phyloP scores from a whole-genome alignment of 2,113 vertebrate species.

The Corythaeola cristata region DNA sequence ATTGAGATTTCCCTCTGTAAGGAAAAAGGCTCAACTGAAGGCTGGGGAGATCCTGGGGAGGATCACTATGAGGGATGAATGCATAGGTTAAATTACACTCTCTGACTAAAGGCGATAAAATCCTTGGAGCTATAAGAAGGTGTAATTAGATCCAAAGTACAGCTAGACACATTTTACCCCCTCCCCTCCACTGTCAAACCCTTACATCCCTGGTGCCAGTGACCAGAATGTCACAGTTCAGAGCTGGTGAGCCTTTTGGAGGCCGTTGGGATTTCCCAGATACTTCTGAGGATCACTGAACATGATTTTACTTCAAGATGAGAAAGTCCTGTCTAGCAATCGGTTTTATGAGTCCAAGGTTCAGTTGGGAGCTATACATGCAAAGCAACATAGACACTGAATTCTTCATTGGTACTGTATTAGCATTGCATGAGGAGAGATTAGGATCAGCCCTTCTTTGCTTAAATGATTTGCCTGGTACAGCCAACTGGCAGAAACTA shows the following conservation, averaged over 20 bases:
- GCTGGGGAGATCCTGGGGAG: background rate
- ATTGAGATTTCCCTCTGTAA: background rate
- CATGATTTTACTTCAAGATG: background rate
- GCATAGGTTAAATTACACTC: slow-evolving; percentile 41
- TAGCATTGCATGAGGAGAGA: slow-evolving; percentile 55
- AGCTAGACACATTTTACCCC: background rate
- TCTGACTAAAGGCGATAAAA: slow-evolving; percentile 63
- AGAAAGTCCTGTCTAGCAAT: background rate
- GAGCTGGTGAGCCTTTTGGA: background rate
- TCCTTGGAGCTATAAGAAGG: slow-evolving; percentile 32
- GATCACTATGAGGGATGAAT: background rate
- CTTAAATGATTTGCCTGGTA: slow-evolving; percentile 60
- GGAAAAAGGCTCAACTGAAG: background rate
- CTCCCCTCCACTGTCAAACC: background rate
- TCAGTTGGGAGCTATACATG: background rate
- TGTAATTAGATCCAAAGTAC: slow-evolving; percentile 57
- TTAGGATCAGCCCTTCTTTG: slow-evolving; percentile 62
- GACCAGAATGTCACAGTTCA: slow-evolving; percentile 38
- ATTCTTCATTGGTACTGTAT: slow-evolving; percentile 53
- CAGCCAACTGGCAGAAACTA: slow-evolving; percentile 2
- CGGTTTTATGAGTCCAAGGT: background rate
- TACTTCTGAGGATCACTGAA: background rate
- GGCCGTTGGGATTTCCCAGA: background rate
- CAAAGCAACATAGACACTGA: slow-evolving; percentile 28
- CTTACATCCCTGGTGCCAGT: background rate